Evolutionary conservation across 2,797 vertebrate species (phyloP), one percentile per base, ranked within the genome.

Genomic region (Acanthornis magna): DNA sequence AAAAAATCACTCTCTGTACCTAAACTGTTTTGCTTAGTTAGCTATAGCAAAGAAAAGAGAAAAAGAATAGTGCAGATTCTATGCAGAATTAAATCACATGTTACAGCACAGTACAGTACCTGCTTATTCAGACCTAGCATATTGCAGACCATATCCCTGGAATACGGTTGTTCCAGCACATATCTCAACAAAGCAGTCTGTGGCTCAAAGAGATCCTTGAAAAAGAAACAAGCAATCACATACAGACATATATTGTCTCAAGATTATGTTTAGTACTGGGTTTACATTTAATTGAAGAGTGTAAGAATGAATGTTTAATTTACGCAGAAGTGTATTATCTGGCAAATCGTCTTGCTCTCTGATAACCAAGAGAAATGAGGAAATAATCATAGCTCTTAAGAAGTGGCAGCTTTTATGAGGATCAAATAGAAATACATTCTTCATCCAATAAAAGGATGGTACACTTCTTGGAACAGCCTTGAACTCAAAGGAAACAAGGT

Each of bases 61-160:
- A 97, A 96, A 97, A 96, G 97, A 97, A 97, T 85, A 98, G 97
- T 97, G 98, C 97, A 98, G 97, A 97, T 96, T 97, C 96, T 98
- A 97, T 85, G 91, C 91, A 97, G 96, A 96, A 87, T 89, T 94
- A 66, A 83, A 91, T 67, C 85, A 90, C 65, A 0, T 63, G 78
- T 96, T 78, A 87, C 53, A 96, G 90, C 95, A 94, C n/a, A 96
- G 94, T 95, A 96, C 95, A 98, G 97, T 99, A 99, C 99, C 99
- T 99, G 99, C 97, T 99, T 99, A 98, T 99, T 99, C 97, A 99
- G 99, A 97, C 99, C 99, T 96, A 99, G 98, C 99, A 99, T 99
- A 98, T 99, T 99, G 99, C 99, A 99, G 98, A 99, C 99, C 99
- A 99, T 99, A 97, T 99, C 99, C 97, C 99, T 98, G 74, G 99